Evolutionary conservation across 2,888 invertebrate genomes (phyloP).

Genomic region (Polylopha cassiicola): DNA sequence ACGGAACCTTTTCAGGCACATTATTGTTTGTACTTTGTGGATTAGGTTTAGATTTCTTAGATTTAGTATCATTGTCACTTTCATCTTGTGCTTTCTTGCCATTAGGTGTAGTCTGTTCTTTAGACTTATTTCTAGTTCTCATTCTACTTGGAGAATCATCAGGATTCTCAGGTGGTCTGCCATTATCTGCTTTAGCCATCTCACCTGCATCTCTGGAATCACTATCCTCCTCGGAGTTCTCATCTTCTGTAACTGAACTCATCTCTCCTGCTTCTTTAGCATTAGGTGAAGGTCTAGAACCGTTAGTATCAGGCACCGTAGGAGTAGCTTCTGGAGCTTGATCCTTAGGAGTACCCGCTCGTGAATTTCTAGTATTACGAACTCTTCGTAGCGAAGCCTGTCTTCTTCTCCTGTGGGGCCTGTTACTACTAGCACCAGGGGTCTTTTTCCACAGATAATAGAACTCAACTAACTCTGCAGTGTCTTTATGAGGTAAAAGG

Average conservation of each 20-base stretch:
- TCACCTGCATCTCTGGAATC: conserved; percentile 90
- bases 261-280: conserved; percentile 84
- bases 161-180: conserved; percentile 83
- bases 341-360: conserved; percentile 87
- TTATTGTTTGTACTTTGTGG: conserved; percentile 65
- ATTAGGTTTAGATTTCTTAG: conserved; percentile 55
- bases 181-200: conserved; percentile 90
- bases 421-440: conserved; percentile 96
- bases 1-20: conserved; percentile 55
- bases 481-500: conserved; percentile 96
- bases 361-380: conserved; percentile 90
- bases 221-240: conserved; percentile 96
- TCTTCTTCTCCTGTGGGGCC: conserved; percentile 93
- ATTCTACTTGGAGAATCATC: conserved; percentile 92
- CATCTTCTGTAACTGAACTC: conserved; percentile 90
- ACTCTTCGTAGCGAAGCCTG: conserved; percentile 92
- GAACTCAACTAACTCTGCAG: conserved; percentile 97
- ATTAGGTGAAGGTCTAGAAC: conserved; percentile 80
- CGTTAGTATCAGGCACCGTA: conserved; percentile 71
- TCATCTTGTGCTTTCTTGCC: conserved; percentile 69
- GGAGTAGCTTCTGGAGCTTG: conserved; percentile 80
- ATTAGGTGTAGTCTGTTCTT: conserved; percentile 81
- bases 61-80: conserved; percentile 68
- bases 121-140: conserved; percentile 90
- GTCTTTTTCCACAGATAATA: conserved; percentile 99